Evolutionary conservation across 2,113 vertebrate species (phyloP), one percentile per base, ranked within the genome.

Genomic region (Crotophaga sulcirostris): DNA sequence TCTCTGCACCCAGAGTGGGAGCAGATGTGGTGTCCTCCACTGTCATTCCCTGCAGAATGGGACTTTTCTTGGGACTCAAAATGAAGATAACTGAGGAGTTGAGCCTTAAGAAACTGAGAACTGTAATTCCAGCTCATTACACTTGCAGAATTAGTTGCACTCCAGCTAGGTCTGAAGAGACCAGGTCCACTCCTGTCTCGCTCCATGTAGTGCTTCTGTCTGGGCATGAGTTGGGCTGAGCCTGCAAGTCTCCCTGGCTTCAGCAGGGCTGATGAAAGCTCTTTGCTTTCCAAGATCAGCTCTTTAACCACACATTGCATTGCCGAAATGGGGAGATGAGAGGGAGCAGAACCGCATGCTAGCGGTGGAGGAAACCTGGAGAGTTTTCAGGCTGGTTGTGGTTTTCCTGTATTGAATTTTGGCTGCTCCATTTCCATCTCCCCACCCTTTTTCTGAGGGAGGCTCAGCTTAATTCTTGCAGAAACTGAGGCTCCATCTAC

Each of bases 401-500:
- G 82, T 54, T 96, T 96, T 90, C 81, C 94, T 88, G 45, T 89
- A 62, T 72, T 85, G 94, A 67, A 82, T 95, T 83, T 93, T 51
- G 90, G 93, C 78, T 0, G 0, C 81, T 84, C 90, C 63, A 80
- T 92, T 92, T 90, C 89, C 84, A 77, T 28, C 52, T 90, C 87
- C 79, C 84, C 75, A 60, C 63, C 58, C 45, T 81, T 76, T 80
- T 89, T 76, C 28, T 0, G 11, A 79, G 69, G 74, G 49, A 91
- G 49, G 54, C 55, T 91, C 78, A 55, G 42, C 3, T 1, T 38
- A 51, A 75, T 92, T 89, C 80, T 58, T 91, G 89, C 87, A 93
- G 93, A 94, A 94, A 64, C 34, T 31, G 16, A 93, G 64, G 88
- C 93, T 96, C 86, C 94, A 68, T 90, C 96, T 96, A 70, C 90